These are phyloP conservation scores for Trichomycterus rosablanca DNA, from an alignment of 2,113 vertebrate genomes.

Conservation along the genomic window DNA sequence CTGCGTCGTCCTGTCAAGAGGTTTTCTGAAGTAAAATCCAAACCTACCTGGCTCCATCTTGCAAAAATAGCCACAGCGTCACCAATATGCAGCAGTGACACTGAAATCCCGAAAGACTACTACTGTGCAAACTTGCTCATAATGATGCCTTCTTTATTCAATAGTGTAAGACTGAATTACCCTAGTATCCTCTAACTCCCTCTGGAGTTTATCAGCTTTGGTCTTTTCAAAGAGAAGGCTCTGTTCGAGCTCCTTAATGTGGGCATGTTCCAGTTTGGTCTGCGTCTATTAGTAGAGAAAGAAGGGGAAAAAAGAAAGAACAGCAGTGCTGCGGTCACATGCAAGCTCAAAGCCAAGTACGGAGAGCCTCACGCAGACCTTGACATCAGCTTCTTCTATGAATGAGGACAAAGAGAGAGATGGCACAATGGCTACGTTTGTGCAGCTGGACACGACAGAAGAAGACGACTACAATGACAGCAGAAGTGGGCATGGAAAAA, in stretches of 20 bases:
- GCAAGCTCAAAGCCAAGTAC: constrained; percentile 70
- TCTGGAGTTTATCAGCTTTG: constrained; percentile 94
- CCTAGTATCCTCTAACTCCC: constrained; percentile 94
- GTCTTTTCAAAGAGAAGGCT: constrained; percentile 93
- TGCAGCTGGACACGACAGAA: constrained; percentile 17
- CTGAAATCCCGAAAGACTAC: constrained; percentile 12
- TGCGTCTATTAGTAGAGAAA: constrained; percentile 85
- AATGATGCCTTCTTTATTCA: constrained; percentile 20
- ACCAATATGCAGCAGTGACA: constrained; percentile 9
- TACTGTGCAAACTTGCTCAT: constrained; percentile 10
- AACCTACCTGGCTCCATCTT: constrained; percentile 38
- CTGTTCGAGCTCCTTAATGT: constrained; percentile 93
- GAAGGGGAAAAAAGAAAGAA: constrained; percentile 48
- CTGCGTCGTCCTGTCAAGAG: not conserved
- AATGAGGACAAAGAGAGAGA: constrained; percentile 58
- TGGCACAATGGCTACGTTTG: constrained; percentile 34
- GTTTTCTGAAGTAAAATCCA: constrained; percentile 7
- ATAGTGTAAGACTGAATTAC: constrained; percentile 76
- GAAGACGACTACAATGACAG: constrained; percentile 43
- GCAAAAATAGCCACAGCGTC: constrained; percentile 22
- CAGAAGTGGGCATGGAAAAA: constrained; percentile 2
- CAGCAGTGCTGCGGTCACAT: constrained; percentile 82
- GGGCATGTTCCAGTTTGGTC: constrained; percentile 93
- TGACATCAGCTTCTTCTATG: constrained; percentile 68
- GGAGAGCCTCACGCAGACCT: constrained; percentile 74